A percentile compares a stretch with the other conserved stretches of the same genome.
These are phyloP conservation scores for Leptopilina syphax DNA, from an alignment of 2,888 invertebrate genomes.

Conservation along the genomic window DNA sequence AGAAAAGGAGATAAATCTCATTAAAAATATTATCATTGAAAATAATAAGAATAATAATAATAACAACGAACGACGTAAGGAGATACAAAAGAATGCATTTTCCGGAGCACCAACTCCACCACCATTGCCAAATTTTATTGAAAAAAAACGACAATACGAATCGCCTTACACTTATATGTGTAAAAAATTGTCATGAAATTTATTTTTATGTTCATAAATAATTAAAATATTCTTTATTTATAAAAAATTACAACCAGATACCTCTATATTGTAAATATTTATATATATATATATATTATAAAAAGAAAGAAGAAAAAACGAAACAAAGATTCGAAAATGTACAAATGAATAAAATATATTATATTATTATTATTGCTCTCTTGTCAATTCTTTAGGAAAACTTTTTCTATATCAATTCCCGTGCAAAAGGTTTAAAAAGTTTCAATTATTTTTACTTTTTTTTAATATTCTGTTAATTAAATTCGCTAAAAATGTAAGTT, in stretches of 20 bases:
- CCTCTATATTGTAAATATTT: no score
- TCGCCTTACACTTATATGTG: slow-evolving; percentile 75
- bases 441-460: no score
- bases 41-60: neutral
- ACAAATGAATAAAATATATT: neutral
- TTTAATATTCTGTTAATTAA: no score
- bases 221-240: neutral
- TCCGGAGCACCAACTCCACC: slow-evolving; percentile 74
- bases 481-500: no score
- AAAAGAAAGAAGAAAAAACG: no score
- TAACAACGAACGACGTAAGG: neutral
- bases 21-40: slow-evolving; percentile 25
- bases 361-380: no score
- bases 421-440: no score
- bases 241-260: no score
- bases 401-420: no score
- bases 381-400: no score
- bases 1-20: neutral
- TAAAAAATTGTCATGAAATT: slow-evolving; percentile 62
- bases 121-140: slow-evolving; percentile 70
- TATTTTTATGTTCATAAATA: neutral
- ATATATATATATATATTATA: no score
- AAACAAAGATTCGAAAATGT: neutral
- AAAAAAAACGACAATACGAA: slow-evolving; percentile 58
- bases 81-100: slow-evolving; percentile 52